phyloP scores from a whole-genome alignment of 2,888 invertebrate species.

The Megastigmus dorsalis region DNA sequence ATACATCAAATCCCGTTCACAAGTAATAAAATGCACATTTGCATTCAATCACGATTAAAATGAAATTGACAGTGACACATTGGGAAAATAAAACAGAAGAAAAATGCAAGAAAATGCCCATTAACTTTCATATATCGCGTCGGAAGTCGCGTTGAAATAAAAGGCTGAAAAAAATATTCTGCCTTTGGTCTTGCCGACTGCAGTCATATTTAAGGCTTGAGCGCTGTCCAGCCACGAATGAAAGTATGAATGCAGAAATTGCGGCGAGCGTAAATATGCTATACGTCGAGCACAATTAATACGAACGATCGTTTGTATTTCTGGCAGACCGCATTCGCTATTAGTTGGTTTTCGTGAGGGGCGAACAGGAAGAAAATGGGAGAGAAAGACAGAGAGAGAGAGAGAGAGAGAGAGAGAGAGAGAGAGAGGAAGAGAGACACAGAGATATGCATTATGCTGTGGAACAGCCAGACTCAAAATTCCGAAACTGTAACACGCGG shows the following conservation, averaged over 20 bases:
- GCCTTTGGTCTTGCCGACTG: too few relatives aligned
- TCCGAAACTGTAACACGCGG: constrained; percentile 1
- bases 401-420: neutral
- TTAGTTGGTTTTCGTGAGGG: constrained; percentile 40
- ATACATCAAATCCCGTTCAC: too few relatives aligned
- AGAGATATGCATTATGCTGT: too few relatives aligned
- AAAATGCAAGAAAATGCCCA: constrained; percentile 4
- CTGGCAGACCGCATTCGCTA: constrained; percentile 29
- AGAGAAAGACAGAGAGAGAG: constrained; percentile 2
- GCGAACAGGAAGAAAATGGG: too few relatives aligned
- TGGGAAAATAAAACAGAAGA: too few relatives aligned
- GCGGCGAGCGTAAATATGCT: constrained; percentile 16
- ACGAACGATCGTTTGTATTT: constrained; percentile 50
- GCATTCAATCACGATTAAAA: too few relatives aligned
- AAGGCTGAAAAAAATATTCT: constrained; percentile 5
- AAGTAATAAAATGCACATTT: too few relatives aligned
- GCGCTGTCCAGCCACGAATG: neutral
- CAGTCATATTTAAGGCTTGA: neutral
- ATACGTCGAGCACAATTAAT: constrained; percentile 50
- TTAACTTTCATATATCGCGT: constrained; percentile 10
- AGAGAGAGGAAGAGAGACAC: too few relatives aligned
- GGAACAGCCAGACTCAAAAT: too few relatives aligned
- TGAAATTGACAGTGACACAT: too few relatives aligned
- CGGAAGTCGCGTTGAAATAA: neutral
- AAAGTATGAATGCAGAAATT: constrained; percentile 27